Evolutionary conservation across 2,113 vertebrate species (phyloP).

Genomic region (Tapirus terrestris): DNA sequence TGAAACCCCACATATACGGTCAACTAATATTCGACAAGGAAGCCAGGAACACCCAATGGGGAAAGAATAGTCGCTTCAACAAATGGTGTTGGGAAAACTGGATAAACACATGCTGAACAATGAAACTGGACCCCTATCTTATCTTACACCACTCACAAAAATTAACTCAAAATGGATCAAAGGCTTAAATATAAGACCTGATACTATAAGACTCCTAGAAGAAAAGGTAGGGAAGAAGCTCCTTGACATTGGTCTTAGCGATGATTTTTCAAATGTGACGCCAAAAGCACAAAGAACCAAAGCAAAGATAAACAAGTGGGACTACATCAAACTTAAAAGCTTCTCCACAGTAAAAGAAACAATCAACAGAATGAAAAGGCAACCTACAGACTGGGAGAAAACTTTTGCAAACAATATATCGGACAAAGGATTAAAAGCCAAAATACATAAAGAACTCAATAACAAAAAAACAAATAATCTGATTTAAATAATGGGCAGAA

Average conservation of each 20-base stretch:
- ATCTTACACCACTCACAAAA: background rate
- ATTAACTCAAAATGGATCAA: background rate
- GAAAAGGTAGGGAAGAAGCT: background rate
- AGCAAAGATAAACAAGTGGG: background rate
- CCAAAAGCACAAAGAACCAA: background rate
- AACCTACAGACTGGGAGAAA: background rate
- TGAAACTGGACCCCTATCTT: background rate
- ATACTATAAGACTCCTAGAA: background rate
- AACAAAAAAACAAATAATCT: background rate
- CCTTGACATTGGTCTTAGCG: background rate
- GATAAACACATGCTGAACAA: background rate
- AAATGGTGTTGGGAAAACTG: background rate
- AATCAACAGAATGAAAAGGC: background rate
- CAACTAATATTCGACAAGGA: background rate
- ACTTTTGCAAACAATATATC: background rate
- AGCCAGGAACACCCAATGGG: background rate
- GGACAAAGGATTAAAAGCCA: background rate
- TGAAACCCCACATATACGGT: background rate
- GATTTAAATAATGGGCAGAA: background rate
- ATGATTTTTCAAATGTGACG: background rate
- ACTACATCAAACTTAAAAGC: background rate
- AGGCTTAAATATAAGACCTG: background rate
- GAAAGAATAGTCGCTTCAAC: background rate
- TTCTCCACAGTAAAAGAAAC: background rate
- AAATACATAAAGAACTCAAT: background rate